phyloP scores from a whole-genome alignment of 2,888 invertebrate species.

The Teleiodes luculella region DNA sequence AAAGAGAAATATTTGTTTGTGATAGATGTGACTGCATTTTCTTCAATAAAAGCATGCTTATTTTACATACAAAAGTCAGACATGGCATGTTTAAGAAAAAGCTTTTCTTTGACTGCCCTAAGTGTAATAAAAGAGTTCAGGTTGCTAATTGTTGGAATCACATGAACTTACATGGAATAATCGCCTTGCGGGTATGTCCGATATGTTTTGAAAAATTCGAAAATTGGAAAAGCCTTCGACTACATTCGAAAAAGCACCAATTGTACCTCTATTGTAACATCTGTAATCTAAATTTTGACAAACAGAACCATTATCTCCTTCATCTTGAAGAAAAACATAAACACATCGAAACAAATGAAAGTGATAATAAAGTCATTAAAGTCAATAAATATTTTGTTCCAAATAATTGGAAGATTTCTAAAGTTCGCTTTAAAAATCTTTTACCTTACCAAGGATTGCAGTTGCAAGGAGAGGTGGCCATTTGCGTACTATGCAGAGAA shows the following conservation, averaged over 20 bases:
- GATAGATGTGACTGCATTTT: background rate
- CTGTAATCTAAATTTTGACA: too few relatives aligned
- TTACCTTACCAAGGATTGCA: background rate
- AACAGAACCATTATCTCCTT: too few relatives aligned
- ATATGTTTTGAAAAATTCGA: too few relatives aligned
- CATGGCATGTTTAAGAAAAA: background rate
- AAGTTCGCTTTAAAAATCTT: background rate
- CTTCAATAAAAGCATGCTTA: background rate
- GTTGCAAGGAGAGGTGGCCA: background rate
- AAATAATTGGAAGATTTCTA: background rate
- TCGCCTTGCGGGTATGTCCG: too few relatives aligned
- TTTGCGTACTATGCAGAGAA: slow-evolving; percentile 51
- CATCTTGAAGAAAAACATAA: background rate
- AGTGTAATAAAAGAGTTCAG: background rate
- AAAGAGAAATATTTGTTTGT: background rate
- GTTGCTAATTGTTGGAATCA: background rate
- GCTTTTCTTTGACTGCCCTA: background rate
- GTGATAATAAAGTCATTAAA: background rate
- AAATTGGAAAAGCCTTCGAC: too few relatives aligned
- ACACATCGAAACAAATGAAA: background rate
- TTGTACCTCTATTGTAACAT: too few relatives aligned
- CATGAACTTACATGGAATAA: background rate
- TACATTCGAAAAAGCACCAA: too few relatives aligned
- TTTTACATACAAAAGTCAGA: background rate
- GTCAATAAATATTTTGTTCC: background rate